phyloP scores from a whole-genome alignment of 2,113 vertebrate species.

The Strix aluco region DNA sequence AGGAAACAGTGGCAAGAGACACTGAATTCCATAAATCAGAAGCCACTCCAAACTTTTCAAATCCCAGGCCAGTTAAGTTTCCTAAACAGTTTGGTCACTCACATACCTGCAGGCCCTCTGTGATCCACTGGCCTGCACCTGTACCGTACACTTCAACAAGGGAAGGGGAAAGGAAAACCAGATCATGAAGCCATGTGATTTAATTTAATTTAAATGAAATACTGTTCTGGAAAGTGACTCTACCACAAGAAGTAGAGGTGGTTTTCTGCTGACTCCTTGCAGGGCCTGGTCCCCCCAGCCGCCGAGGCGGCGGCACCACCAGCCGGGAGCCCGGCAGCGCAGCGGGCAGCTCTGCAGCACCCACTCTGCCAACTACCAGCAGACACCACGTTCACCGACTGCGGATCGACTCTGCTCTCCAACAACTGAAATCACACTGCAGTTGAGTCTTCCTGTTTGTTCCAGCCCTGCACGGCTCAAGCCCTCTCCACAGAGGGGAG shows the following conservation, averaged over 20 bases:
- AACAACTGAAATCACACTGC: background rate
- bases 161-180: background rate
- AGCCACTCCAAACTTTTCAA: background rate
- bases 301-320: background rate
- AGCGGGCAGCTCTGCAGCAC: rapidly evolving
- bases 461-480: background rate
- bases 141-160: background rate
- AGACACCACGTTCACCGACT: rapidly evolving
- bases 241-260: background rate
- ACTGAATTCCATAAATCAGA: background rate
- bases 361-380: rapidly evolving
- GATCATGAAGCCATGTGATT: rapidly evolving
- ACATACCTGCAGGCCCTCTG: background rate
- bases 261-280: background rate
- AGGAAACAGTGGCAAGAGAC: background rate
- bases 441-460: background rate
- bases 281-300: background rate
- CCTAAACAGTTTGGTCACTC: background rate
- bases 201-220: background rate
- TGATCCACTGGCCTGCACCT: background rate
- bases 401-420: rapidly evolving
- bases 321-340: rapidly evolving
- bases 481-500: background rate
- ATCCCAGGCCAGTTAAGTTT: background rate
- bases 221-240: background rate